Base-by-base conservation (phyloP, 2,888 invertebrate species). In the Troides aeacus region DNA sequence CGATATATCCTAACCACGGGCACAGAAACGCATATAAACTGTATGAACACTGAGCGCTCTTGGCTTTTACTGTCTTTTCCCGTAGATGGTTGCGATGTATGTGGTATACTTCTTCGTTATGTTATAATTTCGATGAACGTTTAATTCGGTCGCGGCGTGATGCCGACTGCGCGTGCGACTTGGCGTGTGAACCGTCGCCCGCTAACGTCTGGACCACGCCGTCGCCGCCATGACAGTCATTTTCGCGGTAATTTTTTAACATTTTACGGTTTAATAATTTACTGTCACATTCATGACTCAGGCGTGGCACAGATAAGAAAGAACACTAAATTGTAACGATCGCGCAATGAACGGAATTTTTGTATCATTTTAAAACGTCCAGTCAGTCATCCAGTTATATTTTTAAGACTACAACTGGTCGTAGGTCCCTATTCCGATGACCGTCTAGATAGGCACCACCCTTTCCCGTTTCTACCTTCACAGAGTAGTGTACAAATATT, bases 51-150 rank as follows among this genome's bases (percentile, higher is more conserved):
- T 75, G 64, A 74, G 76, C 75, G 74, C 75, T 73, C 68, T 66
- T 39, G 42, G n/a, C 21, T 60, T 56, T 64, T 60, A 67, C 70
- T 64, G 70, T 42, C 72, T 72, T 71, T 68, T 69, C 71, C 68
- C 74, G 71, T 72, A 74, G 73, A 72, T 74, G 72, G 70, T 72
- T 56, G 72, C 72, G 79, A 77, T 74, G 79, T 79, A 71, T 75
- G 74, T 79, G 50, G 75, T 80, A 81, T 79, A 86, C 81, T 87
- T 86, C 84, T 80, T 78, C 79, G 81, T 78, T 84, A 80, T 83
- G 82, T 82, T 87, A 86, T 83, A 84, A 85, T 82, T 84, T 86
- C 81, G 79, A 86, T 86, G 84, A 84, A 88, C 90, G 90, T 87
- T 89, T 86, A 86, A 86, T 87, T 87, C 85, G 84, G 86, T 79